These are phyloP conservation scores for Drosophila littoralis DNA, from an alignment of 1,140 invertebrate species.

Conservation along the genomic window DNA sequence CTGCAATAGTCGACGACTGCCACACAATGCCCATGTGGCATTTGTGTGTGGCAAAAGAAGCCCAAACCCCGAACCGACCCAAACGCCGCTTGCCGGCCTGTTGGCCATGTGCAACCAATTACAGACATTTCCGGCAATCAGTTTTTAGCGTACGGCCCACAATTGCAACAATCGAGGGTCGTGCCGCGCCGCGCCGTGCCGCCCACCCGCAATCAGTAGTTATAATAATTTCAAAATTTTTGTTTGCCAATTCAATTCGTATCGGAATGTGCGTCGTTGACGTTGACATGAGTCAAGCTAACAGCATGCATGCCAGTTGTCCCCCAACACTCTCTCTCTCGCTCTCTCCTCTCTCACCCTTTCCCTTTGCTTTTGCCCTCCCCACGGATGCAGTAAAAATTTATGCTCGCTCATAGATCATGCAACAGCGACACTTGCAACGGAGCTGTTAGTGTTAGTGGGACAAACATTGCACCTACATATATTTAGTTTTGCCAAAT, in stretches of 20 bases:
- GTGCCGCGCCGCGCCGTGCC: not conserved
- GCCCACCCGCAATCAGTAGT: conserved; percentile 53
- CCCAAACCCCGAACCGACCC: not conserved
- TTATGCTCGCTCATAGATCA: conserved; percentile 75
- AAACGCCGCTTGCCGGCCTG: not conserved
- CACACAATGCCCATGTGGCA: conserved; percentile 73
- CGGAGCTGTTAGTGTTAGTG: conserved; percentile 38
- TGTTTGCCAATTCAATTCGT: conserved; percentile 70
- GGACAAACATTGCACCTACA: conserved; percentile 9
- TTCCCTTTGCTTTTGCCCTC: not conserved
- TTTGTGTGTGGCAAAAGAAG: conserved; percentile 36
- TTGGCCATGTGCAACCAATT: conserved; percentile 68
- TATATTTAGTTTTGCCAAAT: conserved; percentile 7
- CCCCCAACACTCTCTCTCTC: not conserved
- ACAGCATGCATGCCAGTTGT: conserved; percentile 20
- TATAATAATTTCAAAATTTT: conserved; percentile 73
- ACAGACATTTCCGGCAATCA: conserved; percentile 76
- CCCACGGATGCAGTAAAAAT: conserved; percentile 68
- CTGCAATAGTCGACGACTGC: conserved; percentile 60
- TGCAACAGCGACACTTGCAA: conserved; percentile 59
- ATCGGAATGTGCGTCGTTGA: conserved; percentile 41
- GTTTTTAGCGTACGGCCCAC: conserved; percentile 64
- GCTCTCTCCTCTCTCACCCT: not conserved
- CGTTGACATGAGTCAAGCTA: conserved; percentile 40
- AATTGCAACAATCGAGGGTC: conserved; percentile 22